phyloP scores from a whole-genome alignment of 2,113 vertebrate genomes.

The Myocastor coypus region DNA sequence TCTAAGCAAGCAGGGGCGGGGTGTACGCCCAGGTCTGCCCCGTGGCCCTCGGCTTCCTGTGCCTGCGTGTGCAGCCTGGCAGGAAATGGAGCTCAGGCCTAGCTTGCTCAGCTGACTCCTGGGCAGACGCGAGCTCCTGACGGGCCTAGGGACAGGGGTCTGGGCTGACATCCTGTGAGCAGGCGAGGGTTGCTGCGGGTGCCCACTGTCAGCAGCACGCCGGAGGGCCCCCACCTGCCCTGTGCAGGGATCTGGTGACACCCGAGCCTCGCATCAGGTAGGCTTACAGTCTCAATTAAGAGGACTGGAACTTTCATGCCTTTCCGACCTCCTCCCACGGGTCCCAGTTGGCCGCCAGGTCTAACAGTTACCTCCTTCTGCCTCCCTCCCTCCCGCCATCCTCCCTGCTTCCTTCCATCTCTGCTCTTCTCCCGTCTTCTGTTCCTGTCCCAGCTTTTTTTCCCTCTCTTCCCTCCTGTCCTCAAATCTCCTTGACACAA shows the following conservation, averaged over 20 bases:
- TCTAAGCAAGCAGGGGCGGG: too few species aligned
- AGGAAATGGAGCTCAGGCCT: conserved; percentile 66
- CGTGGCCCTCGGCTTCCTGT: background rate
- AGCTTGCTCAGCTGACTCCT: conserved; percentile 63
- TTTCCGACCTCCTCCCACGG: background rate
- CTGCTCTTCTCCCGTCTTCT: background rate
- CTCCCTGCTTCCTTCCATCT: too few species aligned
- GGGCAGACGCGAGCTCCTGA: conserved; percentile 32
- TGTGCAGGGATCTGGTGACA: background rate
- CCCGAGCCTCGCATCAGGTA: background rate
- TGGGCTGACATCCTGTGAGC: conserved; percentile 30
- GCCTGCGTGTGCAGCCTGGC: background rate
- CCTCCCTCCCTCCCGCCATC: background rate
- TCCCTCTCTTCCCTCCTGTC: background rate
- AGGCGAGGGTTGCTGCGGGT: background rate
- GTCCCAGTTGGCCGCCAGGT: background rate
- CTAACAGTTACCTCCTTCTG: too few species aligned
- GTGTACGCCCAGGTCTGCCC: background rate
- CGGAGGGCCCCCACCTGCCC: background rate
- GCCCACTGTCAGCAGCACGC: background rate
- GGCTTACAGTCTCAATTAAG: background rate
- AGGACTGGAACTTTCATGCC: background rate
- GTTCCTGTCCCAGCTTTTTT: background rate
- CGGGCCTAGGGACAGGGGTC: conserved; percentile 64
- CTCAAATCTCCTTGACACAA: background rate